Conservation (phyloP, 2,888 invertebrate species). For the Malachius bipustulatus region DNA sequence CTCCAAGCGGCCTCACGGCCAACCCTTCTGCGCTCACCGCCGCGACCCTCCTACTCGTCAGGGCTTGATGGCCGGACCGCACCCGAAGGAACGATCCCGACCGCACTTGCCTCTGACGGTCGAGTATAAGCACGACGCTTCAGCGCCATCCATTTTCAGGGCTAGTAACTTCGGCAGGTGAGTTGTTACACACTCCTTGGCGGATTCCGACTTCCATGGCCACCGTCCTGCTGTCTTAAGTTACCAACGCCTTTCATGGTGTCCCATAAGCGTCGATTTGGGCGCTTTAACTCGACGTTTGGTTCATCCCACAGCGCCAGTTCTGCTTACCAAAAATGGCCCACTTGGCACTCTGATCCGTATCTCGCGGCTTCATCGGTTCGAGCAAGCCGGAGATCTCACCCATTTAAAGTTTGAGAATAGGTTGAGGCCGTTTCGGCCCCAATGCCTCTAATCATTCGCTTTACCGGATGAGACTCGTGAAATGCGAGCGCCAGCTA, state of each 20-base stretch:
- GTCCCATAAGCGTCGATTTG: conserved; percentile 47
- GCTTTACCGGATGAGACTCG: conserved; percentile 58
- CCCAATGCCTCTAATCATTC: conserved; percentile 63
- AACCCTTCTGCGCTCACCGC: conserved; percentile 49
- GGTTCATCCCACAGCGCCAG: conserved; percentile 70
- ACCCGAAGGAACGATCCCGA: too few relatives aligned
- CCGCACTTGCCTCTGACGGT: conserved; percentile 29
- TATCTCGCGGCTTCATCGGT: conserved; percentile 40
- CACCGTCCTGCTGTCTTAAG: conserved; percentile 52
- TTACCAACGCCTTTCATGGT: conserved; percentile 49
- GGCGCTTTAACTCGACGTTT: conserved; percentile 59
- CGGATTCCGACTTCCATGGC: conserved; percentile 65
- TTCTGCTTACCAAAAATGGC: conserved; percentile 69
- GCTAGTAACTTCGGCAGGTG: conserved; percentile 49
- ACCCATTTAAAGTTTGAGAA: conserved; percentile 70
- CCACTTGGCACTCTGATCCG: conserved; percentile 52
- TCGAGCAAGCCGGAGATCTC: conserved; percentile 51
- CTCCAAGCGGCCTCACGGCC: conserved; percentile 44
- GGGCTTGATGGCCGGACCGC: conserved; percentile 39
- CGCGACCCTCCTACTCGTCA: conserved; percentile 49
- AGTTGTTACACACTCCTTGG: conserved; percentile 40
- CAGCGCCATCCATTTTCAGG: conserved; percentile 54
- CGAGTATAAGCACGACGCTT: conserved; percentile 44
- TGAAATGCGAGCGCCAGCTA: conserved; percentile 44
- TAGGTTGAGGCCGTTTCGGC: conserved; percentile 59